Percentiles rank a stretch among this genome's conserved stretches.
These are phyloP conservation scores for Jordanella pulchra DNA, from an alignment of 2,797 vertebrate genomes.

Conservation along the genomic window DNA sequence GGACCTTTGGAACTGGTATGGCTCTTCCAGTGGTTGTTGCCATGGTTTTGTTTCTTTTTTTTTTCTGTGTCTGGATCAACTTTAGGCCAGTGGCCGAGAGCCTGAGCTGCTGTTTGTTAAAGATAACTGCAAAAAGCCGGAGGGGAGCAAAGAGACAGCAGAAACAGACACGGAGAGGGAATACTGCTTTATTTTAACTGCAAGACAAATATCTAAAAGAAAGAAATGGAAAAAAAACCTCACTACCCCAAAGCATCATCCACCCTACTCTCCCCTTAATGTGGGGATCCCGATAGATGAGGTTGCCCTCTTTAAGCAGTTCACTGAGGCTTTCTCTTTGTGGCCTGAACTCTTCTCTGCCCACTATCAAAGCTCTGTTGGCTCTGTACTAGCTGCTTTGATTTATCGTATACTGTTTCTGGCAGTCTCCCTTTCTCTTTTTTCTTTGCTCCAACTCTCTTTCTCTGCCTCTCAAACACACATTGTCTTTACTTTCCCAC, in stretches of 20 bases:
- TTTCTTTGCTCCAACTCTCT: slow-evolving; percentile 18
- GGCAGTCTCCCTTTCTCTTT: slow-evolving; percentile 54
- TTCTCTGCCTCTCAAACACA: slow-evolving; percentile 2
- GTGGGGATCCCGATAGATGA: slow-evolving; percentile 58
- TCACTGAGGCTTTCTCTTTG: slow-evolving; percentile 50
- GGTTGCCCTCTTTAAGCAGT: slow-evolving; percentile 54
- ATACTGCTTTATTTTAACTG: slow-evolving; percentile 42
- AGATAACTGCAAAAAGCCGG: slow-evolving; percentile 79
- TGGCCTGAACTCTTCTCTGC: slow-evolving; percentile 57
- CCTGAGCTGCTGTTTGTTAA: slow-evolving; percentile 78
- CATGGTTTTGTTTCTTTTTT: slow-evolving; percentile 50
- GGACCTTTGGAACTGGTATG: slow-evolving; percentile 62
- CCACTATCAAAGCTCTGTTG: slow-evolving; percentile 66
- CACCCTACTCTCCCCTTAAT: slow-evolving; percentile 36
- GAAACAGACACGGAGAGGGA: slow-evolving; percentile 52
- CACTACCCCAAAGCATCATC: slow-evolving; percentile 50
- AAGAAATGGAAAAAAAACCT: slow-evolving; percentile 58
- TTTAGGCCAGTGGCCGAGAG: slow-evolving; percentile 73
- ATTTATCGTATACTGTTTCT: slow-evolving; percentile 73
- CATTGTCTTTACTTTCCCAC: slow-evolving; percentile 49
- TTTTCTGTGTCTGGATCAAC: slow-evolving; percentile 72
- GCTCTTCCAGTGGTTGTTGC: slow-evolving; percentile 69
- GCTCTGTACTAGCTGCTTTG: slow-evolving; percentile 64
- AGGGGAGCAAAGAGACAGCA: slow-evolving; percentile 48
- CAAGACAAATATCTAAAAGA: slow-evolving; percentile 63